Base-by-base conservation (phyloP, 2,888 invertebrate species). In the Rhagium mordax region DNA sequence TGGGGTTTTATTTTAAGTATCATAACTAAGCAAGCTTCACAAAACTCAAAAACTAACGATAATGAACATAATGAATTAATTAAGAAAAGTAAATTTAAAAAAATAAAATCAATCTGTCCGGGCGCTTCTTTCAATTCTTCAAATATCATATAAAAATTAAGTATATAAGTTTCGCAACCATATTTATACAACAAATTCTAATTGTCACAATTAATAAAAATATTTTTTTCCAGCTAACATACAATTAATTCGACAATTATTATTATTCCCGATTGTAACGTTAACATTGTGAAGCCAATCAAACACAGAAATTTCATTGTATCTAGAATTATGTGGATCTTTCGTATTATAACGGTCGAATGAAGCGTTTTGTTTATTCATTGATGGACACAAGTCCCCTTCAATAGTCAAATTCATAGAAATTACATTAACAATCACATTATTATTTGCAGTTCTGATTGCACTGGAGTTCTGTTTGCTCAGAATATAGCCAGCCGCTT, bases 401-500 rank as follows among this genome's bases (percentile, higher is more conserved):
- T 82, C 84, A 84, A 85, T 84, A 86, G 85, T 84, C 86, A 85
- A 86, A 87, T 87, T 87, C 85, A 85, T 86, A 85, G 86, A 87
- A 87, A 87, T 87, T 86, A 83, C 85, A 86, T 87, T 87, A 87
- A 85, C 86, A 87, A 87, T 87, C 86, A 86, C 85, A 87, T 86
- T 86, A 86, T 85, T 87, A 86, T 87, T 87, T 87, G 86, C 84
- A 82, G 80, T 86, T 85, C 84, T 86, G 86, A 87, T 87, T 87
- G 85, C 83, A 71, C 77, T 76, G 74, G 66, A 48, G 27, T 57
- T 47, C 20, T 76, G 68, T 78, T 78, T 78, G 74, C 71, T 74
- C 65, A 72, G 73, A 65, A 33, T 41, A 18, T 53, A 53, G 65
- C 24, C 33, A 33, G 33, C 13, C 18, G 33, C 53, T 41, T 51